A percentile compares a stretch with the other conserved stretches of the same genome.
These are phyloP conservation scores for Ptychoptera contaminata DNA, from an alignment of 2,888 invertebrate genomes.

Conservation along the genomic window DNA sequence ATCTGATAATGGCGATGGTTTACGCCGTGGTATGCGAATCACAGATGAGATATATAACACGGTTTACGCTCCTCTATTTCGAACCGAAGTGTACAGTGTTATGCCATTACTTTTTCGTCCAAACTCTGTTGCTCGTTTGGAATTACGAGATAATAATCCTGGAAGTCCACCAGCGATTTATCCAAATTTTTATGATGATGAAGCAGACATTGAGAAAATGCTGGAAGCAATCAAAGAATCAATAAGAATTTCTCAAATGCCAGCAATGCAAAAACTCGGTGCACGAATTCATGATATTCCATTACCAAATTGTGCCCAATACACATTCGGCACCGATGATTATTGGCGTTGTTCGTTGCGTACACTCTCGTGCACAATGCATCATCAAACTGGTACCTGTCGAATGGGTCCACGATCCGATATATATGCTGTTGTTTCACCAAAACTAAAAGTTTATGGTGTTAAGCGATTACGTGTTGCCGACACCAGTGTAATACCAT, in stretches of 20 bases:
- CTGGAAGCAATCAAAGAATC: slow-evolving; percentile 44
- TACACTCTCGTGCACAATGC: slow-evolving; percentile 38
- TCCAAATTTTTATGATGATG: slow-evolving; percentile 61
- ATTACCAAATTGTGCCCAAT: slow-evolving; percentile 34
- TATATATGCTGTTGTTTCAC: slow-evolving; percentile 43
- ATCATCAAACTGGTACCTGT: slow-evolving; percentile 47
- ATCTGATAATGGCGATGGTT: slow-evolving; percentile 39
- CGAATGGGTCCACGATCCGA: slow-evolving; percentile 49
- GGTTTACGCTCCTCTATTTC: slow-evolving; percentile 37
- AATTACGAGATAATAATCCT: slow-evolving; percentile 52
- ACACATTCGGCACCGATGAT: slow-evolving; percentile 37
- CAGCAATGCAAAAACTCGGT: slow-evolving; percentile 40
- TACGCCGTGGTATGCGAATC: slow-evolving; percentile 39
- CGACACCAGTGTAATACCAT: slow-evolving; percentile 47
- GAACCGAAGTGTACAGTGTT: slow-evolving; percentile 43
- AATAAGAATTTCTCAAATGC: slow-evolving; percentile 38
- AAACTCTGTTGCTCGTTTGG: slow-evolving; percentile 49
- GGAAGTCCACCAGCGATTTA: slow-evolving; percentile 57
- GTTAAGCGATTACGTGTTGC: slow-evolving; percentile 40
- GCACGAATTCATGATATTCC: slow-evolving; percentile 34
- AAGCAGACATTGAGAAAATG: slow-evolving; percentile 41
- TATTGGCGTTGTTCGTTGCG: slow-evolving; percentile 52
- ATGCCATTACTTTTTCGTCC: slow-evolving; percentile 57
- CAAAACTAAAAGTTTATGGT: slow-evolving; percentile 41
- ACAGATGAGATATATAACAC: slow-evolving; percentile 38